Evolutionary conservation across 2,888 invertebrate species (phyloP).

Genomic region (Slavum lentiscoides): DNA sequence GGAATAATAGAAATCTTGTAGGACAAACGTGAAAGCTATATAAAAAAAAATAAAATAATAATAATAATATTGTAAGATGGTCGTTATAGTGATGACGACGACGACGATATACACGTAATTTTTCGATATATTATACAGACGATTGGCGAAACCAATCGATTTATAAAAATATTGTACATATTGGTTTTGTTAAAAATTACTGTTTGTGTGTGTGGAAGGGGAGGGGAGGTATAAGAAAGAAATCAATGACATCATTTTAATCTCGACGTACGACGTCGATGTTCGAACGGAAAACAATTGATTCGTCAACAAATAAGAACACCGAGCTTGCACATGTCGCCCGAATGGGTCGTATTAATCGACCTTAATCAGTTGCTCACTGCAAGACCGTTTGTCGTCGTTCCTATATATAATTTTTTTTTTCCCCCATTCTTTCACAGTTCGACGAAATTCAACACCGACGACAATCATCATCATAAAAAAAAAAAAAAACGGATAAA

Average conservation of each 20-base stretch:
- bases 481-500: conserved; percentile 2
- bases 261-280: conserved; percentile 19
- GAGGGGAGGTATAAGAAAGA: background rate
- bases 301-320: conserved; percentile 50
- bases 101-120: background rate
- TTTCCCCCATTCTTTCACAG: conserved; percentile 37
- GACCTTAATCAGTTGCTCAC: conserved; percentile 48
- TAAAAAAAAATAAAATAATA: no score
- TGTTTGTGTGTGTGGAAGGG: no score
- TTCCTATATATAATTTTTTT: background rate
- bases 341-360: conserved; percentile 52
- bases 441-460: conserved; percentile 48
- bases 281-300: conserved; percentile 40
- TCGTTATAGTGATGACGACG: background rate
- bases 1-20: no score
- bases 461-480: background rate
- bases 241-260: conserved; percentile 48
- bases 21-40: no score
- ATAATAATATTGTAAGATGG: no score
- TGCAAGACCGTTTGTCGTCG: conserved; percentile 21
- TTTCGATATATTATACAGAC: background rate
- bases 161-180: background rate
- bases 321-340: conserved; percentile 18
- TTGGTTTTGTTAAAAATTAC: no score
- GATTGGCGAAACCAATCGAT: conserved; percentile 31